A percentile compares a stretch with the other conserved stretches of the same genome.
Conservation (phyloP, 2,888 invertebrate species). For the Euplagia quadripunctaria region DNA sequence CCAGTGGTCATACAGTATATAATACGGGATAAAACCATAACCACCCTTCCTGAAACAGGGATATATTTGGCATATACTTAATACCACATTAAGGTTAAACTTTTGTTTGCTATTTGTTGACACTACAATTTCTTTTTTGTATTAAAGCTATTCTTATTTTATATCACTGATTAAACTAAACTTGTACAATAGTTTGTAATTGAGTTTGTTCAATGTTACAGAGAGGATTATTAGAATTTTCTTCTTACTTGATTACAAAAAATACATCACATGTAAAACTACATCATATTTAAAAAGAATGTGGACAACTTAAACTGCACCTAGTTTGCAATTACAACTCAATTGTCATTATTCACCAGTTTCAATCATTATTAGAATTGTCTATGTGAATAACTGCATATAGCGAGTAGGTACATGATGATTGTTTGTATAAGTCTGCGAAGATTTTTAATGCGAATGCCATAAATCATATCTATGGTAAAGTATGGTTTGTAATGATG, state of each 20-base stretch:
- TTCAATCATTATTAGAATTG: not conserved
- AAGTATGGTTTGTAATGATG: slow-evolving; percentile 3
- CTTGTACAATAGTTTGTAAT: not conserved
- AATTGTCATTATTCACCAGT: too few species aligned
- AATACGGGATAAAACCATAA: too few species aligned
- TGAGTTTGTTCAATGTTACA: too few species aligned
- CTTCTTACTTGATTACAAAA: not conserved
- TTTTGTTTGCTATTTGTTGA: not conserved
- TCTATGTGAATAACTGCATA: not conserved
- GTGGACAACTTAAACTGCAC: not conserved
- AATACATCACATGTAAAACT: not conserved
- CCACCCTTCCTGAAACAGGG: too few species aligned
- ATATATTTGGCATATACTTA: not conserved
- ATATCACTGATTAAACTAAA: not conserved
- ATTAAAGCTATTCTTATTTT: not conserved
- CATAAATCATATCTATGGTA: not conserved
- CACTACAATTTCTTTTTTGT: not conserved
- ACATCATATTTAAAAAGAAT: not conserved
- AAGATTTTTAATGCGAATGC: not conserved
- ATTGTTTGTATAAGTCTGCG: not conserved
- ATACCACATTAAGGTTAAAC: not conserved
- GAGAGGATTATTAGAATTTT: too few species aligned
- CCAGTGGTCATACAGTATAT: too few species aligned
- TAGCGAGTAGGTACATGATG: not conserved
- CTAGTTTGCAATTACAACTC: too few species aligned